Evolutionary conservation across 1,140 invertebrate genomes (phyloP).

Genomic region (Leptonema lineaticorne): DNA sequence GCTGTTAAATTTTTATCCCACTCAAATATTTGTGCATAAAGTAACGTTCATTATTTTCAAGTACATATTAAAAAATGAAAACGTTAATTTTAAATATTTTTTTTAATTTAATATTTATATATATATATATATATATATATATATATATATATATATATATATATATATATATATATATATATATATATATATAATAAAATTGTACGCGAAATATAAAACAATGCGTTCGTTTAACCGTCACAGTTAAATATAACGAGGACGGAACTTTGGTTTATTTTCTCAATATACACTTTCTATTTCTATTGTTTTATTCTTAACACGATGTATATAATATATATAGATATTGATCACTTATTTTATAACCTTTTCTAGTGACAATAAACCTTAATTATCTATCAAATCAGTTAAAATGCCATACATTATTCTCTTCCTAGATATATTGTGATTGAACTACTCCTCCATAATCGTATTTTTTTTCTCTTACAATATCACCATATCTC

Average conservation of each 20-base stretch:
- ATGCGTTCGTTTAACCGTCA: too few species aligned
- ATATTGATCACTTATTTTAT: background rate
- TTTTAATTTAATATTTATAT: background rate
- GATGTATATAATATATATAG: background rate
- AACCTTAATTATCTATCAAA: too few species aligned
- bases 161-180: background rate
- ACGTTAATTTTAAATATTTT: too few species aligned
- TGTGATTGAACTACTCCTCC: background rate
- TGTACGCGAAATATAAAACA: too few species aligned
- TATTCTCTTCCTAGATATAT: slow-evolving; percentile 1
- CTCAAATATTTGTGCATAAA: too few species aligned
- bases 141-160: background rate
- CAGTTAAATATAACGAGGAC: background rate
- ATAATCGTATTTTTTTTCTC: slow-evolving; percentile 2
- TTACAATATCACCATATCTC: background rate
- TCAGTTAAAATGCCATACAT: background rate
- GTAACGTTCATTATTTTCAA: too few species aligned
- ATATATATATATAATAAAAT: background rate
- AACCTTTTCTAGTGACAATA: background rate
- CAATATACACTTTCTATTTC: background rate
- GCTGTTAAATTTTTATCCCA: too few species aligned
- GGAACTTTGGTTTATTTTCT: background rate
- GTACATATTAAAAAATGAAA: too few species aligned
- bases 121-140: background rate
- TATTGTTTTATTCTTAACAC: background rate